These are phyloP conservation scores for Psephotus haematonotus DNA, from an alignment of 2,113 vertebrate species.

Conservation along the genomic window DNA sequence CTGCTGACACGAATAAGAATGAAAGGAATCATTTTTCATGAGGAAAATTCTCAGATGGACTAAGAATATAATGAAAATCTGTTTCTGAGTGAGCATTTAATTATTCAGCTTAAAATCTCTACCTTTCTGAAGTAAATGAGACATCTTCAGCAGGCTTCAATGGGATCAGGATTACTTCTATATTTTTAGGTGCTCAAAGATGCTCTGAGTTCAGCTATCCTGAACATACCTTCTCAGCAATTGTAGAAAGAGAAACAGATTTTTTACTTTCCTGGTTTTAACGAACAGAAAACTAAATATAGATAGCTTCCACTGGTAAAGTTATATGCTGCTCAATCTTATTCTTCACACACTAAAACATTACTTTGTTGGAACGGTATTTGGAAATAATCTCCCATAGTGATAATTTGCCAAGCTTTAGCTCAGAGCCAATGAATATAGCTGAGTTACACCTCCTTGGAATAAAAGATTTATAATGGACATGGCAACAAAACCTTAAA, in stretches of 20 bases:
- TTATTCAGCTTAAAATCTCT: not conserved
- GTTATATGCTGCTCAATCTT: not conserved
- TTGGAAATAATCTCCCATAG: not conserved
- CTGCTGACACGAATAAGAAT: not conserved
- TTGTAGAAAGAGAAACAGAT: not conserved
- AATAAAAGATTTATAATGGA: not conserved
- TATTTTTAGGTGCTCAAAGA: not conserved
- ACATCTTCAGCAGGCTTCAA: not conserved
- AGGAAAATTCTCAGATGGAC: not conserved
- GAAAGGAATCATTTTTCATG: not conserved
- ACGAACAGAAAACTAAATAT: not conserved
- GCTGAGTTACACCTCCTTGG: not conserved
- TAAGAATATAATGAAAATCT: not conserved
- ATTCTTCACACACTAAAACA: not conserved
- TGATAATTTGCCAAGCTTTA: not conserved
- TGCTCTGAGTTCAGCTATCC: not conserved
- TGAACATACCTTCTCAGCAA: not conserved
- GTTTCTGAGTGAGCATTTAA: not conserved
- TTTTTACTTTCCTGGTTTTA: not conserved
- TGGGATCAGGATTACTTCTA: not conserved
- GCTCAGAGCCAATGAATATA: not conserved
- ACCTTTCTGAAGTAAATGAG: not conserved
- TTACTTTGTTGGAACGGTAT: not conserved
- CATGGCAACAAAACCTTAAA: not conserved
- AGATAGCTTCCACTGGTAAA: not conserved